Evolutionary conservation across 2,113 vertebrate species (phyloP).

Genomic region (Calcarius ornatus): DNA sequence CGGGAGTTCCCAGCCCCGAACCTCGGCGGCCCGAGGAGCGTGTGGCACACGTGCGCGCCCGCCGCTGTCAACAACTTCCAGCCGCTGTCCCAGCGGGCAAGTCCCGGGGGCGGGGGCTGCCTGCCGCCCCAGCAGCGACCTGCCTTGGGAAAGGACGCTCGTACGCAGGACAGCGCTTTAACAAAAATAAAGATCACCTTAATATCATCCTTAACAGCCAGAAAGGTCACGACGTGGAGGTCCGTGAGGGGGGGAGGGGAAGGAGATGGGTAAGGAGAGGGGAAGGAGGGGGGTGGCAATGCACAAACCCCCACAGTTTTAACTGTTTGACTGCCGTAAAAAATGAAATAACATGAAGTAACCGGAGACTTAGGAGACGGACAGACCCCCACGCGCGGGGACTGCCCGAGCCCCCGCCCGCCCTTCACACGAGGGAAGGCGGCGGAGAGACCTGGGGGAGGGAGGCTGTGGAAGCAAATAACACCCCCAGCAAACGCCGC

Average conservation of each 20-base stretch:
- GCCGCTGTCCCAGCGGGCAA: not conserved
- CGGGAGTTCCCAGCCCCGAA: not conserved
- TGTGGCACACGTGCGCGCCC: not conserved
- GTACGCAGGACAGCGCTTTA: not conserved
- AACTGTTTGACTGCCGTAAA: not conserved
- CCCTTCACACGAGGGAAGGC: not conserved
- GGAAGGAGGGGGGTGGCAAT: not conserved
- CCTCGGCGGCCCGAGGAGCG: not conserved
- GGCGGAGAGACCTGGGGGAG: not conserved
- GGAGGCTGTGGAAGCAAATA: not conserved
- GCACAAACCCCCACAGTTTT: not conserved
- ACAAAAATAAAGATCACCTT: not conserved
- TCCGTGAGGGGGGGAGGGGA: not conserved
- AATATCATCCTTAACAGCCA: not conserved
- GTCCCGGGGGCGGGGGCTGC: not conserved
- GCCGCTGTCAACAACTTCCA: conserved; percentile 1
- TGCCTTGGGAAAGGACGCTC: not conserved
- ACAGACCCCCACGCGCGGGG: not conserved
- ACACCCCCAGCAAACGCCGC: not conserved
- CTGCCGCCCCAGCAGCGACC: not conserved
- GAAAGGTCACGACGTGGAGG: not conserved
- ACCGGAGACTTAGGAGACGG: not conserved
- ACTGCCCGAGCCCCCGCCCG: not conserved
- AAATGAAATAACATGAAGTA: not conserved
- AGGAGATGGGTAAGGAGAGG: not conserved